phyloP scores from a whole-genome alignment of 2,888 invertebrate genomes.

The Nycteola revayana region DNA sequence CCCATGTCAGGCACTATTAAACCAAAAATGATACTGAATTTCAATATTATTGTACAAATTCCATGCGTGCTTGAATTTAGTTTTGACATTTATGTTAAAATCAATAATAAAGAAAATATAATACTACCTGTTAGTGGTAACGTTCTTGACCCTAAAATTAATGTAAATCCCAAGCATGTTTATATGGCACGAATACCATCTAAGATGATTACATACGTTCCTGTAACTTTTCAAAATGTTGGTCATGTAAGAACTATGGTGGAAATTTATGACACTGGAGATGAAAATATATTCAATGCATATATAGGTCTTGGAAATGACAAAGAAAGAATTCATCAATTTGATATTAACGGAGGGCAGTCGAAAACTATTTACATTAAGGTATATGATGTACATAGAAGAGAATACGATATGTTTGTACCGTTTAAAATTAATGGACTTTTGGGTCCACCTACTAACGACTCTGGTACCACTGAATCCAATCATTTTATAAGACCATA shows the following conservation, averaged over 20 bases:
- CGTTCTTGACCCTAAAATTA: conserved; percentile 74
- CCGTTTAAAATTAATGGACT: conserved; percentile 82
- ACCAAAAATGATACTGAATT: conserved; percentile 71
- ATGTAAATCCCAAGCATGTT: conserved; percentile 72
- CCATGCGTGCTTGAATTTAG: conserved; percentile 63
- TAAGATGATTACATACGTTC: conserved; percentile 60
- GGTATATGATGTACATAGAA: conserved; percentile 59
- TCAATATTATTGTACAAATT: conserved; percentile 67
- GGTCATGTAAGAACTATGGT: conserved; percentile 49
- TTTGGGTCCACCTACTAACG: conserved; percentile 76
- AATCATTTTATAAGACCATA: conserved; percentile 54
- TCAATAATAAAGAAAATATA: conserved; percentile 71
- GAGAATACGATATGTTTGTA: conserved; percentile 81
- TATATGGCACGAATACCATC: conserved; percentile 74
- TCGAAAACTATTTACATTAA: conserved; percentile 63
- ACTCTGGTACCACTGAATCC: conserved; percentile 53
- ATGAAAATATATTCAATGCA: conserved; percentile 65
- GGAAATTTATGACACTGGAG: conserved; percentile 53
- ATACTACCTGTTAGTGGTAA: conserved; percentile 67
- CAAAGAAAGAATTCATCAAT: conserved; percentile 53
- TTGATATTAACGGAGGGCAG: conserved; percentile 58
- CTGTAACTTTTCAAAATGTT: conserved; percentile 62
- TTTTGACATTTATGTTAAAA: conserved; percentile 61
- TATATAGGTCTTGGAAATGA: conserved; percentile 60
- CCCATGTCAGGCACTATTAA: conserved; percentile 77